Conservation (phyloP, 92 coral and sea anemone species). For the Palythoa caribaeorum region DNA sequence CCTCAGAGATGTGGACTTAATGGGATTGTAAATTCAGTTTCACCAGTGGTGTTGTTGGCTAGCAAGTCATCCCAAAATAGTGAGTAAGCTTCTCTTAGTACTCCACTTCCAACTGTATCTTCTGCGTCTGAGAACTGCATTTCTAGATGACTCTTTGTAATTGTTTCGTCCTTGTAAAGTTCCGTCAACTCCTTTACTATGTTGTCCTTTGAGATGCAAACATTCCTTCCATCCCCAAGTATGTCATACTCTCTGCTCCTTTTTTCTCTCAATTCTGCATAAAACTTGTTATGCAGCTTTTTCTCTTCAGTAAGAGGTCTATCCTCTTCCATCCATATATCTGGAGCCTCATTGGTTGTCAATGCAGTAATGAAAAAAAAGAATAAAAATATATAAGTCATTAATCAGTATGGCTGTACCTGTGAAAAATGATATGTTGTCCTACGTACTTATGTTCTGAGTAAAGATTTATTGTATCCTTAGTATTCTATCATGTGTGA, state of each 20-base stretch:
- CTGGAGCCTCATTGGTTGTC: not conserved
- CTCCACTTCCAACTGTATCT: not conserved
- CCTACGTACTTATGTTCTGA: not conserved
- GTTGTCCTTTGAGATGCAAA: not conserved
- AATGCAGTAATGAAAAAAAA: not conserved
- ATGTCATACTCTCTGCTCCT: not conserved
- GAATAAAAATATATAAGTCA: not conserved
- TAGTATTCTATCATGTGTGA: not conserved
- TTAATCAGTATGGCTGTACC: no score
- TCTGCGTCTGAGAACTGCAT: slow-evolving; percentile 4
- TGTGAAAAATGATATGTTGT: no score
- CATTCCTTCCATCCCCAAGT: not conserved
- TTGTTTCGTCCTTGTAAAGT: not conserved
- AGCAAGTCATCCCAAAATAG: not conserved
- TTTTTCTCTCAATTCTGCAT: not conserved
- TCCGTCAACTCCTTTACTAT: not conserved
- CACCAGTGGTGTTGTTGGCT: not conserved
- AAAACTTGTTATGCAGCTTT: not conserved
- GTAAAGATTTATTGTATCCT: not conserved
- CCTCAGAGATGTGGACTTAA: not conserved
- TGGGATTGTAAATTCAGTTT: not conserved
- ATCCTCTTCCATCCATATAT: not conserved
- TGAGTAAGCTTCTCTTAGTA: not conserved
- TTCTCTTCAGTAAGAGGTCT: not conserved
- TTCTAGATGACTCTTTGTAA: not conserved